Conservation (phyloP, 2,113 vertebrate genomes). For the Brachypodius melanocephalos region DNA sequence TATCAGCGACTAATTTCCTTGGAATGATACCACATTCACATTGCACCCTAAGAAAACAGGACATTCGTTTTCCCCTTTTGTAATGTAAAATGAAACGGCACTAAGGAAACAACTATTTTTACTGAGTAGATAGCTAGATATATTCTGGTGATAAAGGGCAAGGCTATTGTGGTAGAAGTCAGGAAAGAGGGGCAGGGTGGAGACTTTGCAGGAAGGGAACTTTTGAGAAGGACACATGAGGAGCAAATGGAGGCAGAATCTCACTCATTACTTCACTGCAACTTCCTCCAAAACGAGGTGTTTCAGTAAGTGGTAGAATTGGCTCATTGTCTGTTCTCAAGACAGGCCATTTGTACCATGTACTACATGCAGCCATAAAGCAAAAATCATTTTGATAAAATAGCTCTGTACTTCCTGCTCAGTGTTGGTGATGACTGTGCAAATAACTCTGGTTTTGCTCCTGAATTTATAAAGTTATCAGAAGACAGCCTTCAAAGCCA, state of each 20-base stretch:
- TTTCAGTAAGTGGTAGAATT: not conserved
- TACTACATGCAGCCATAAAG: not conserved
- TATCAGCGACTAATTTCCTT: not conserved
- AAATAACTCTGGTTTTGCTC: not conserved
- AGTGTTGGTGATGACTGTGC: not conserved
- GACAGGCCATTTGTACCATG: not conserved
- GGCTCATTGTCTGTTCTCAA: not conserved
- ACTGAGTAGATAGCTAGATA: not conserved
- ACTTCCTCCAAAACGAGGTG: not conserved
- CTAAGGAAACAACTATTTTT: constrained; percentile 38
- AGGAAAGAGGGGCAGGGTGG: constrained; percentile 41
- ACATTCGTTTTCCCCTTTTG: not conserved
- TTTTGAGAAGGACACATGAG: not conserved
- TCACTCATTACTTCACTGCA: not conserved
- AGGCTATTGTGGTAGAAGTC: not conserved
- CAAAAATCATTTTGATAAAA: constrained; percentile 9
- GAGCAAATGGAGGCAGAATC: not conserved
- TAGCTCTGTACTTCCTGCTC: not conserved
- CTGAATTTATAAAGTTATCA: constrained; percentile 9
- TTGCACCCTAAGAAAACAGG: not conserved
- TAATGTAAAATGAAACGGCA: not conserved
- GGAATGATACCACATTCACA: not conserved
- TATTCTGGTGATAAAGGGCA: constrained; percentile 22
- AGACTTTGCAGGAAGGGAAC: not conserved
- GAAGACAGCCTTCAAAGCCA: not conserved